Conservation (phyloP, 2,113 vertebrate species). For the Thalassoma bifasciatum region DNA sequence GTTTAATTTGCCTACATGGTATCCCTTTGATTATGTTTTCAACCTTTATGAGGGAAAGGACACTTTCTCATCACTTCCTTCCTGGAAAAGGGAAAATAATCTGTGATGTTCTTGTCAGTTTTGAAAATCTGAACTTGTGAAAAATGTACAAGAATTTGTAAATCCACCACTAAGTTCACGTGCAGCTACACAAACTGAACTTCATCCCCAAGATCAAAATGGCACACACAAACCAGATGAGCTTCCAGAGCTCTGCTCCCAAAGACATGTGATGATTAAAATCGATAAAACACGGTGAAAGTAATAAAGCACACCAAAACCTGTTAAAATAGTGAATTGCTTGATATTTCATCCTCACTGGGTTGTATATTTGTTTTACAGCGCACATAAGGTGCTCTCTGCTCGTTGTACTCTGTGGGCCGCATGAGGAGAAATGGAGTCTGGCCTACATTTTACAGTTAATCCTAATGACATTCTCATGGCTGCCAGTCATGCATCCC, state of each 20-base stretch:
- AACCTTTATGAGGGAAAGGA: too few species aligned
- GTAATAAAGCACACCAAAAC: slow-evolving; percentile 61
- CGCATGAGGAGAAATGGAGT: slow-evolving; percentile 47
- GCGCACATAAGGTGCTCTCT: slow-evolving; percentile 33
- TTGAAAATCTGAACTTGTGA: background rate
- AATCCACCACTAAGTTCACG: slow-evolving; percentile 15
- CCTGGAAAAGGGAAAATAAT: background rate
- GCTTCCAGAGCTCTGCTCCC: slow-evolving; percentile 27
- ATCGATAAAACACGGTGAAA: slow-evolving; percentile 48
- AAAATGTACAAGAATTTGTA: slow-evolving; percentile 4
- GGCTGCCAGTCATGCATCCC: slow-evolving; percentile 66
- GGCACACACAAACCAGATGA: slow-evolving; percentile 15
- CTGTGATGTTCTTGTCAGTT: background rate
- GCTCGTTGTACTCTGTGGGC: slow-evolving; percentile 33
- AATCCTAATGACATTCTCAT: slow-evolving; percentile 73
- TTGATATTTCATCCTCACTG: slow-evolving; percentile 33
- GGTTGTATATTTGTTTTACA: slow-evolving; percentile 58
- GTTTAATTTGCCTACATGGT: too few species aligned
- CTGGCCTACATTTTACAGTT: slow-evolving; percentile 69
- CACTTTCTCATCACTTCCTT: too few species aligned
- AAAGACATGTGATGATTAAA: slow-evolving; percentile 70
- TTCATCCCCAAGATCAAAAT: slow-evolving; percentile 31
- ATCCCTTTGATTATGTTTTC: too few species aligned
- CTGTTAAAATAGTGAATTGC: slow-evolving; percentile 40
- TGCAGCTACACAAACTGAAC: slow-evolving; percentile 26